Conservation (phyloP, 2,797 vertebrate species). For the Chloroceryle amazona region DNA sequence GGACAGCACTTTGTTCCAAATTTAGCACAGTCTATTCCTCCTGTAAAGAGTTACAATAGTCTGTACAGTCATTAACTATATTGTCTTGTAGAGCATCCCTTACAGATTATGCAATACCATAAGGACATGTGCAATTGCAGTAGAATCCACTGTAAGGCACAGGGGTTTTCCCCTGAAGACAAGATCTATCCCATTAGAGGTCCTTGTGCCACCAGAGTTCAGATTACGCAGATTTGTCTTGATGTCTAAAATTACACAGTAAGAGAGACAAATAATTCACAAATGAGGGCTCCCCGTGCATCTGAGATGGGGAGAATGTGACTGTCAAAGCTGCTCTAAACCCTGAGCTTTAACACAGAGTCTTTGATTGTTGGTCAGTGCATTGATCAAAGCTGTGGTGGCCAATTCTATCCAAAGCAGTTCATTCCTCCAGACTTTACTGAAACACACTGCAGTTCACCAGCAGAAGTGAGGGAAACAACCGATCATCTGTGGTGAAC, state of each 20-base stretch:
- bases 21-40: background rate
- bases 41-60: background rate
- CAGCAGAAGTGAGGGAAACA: background rate
- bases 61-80: background rate
- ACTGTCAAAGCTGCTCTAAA: background rate
- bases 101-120: background rate
- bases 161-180: background rate
- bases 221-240: background rate
- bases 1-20: background rate
- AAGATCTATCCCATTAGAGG: background rate
- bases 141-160: background rate
- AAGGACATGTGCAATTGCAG: background rate
- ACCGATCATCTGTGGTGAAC: background rate
- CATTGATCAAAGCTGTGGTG: rapidly evolving
- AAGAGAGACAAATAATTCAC: background rate
- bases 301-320: background rate
- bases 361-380: rapidly evolving
- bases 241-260: background rate
- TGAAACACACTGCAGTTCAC: background rate
- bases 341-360: background rate
- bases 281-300: background rate
- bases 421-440: background rate
- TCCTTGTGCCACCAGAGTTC: background rate
- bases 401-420: background rate
- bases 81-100: background rate